phyloP scores from a whole-genome alignment of 2,888 invertebrate genomes.

The Trimorus sp. region DNA sequence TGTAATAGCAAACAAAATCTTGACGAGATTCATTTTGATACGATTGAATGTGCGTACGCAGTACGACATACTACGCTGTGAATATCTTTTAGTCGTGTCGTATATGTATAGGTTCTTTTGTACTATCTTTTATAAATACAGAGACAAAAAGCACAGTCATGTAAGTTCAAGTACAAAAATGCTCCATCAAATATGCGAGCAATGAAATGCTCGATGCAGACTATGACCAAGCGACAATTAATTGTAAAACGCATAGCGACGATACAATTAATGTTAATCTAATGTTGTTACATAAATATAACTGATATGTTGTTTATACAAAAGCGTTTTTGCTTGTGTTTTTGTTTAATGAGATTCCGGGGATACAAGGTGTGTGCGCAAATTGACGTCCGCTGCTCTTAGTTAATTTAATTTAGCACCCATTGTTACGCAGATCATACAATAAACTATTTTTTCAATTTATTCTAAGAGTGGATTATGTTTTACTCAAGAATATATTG shows the following conservation, averaged over 20 bases:
- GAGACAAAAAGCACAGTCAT: conserved; percentile 7
- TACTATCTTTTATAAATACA: conserved; percentile 18
- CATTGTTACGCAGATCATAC: too few relatives aligned
- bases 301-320: conserved; percentile 71
- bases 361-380: background rate
- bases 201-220: background rate
- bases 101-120: background rate
- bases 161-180: conserved; percentile 43
- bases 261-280: conserved; percentile 68
- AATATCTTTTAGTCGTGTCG: conserved; percentile 13
- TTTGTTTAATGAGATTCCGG: conserved; percentile 24
- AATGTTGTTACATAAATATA: conserved; percentile 72
- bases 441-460: too few relatives aligned
- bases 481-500: too few relatives aligned
- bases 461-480: too few relatives aligned
- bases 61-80: conserved; percentile 21
- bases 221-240: conserved; percentile 18
- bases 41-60: conserved; percentile 7
- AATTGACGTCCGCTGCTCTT: background rate
- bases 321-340: conserved; percentile 25
- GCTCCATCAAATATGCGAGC: conserved; percentile 7
- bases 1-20: conserved; percentile 17
- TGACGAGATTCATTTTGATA: conserved; percentile 51
- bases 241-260: conserved; percentile 34
- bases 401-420: too few relatives aligned